A percentile compares a stretch with the other conserved stretches of the same genome.
Conservation (phyloP, 2,113 vertebrate species). For the Pavo muticus region DNA sequence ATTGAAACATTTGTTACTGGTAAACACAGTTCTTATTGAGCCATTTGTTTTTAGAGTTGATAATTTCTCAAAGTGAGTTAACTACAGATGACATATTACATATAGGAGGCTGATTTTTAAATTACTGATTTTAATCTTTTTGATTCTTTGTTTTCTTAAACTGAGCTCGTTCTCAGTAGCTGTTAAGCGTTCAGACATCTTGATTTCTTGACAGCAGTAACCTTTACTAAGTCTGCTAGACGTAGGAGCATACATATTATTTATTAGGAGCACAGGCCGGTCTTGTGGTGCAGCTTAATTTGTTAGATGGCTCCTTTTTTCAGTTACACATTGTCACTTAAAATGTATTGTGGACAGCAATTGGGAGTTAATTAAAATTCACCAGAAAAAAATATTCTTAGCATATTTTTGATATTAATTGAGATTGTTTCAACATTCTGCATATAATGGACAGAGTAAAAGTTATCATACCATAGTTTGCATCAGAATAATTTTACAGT, state of each 20-base stretch:
- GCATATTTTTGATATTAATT: background rate
- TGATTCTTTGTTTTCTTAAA: background rate
- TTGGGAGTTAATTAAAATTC: background rate
- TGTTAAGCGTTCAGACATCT: background rate
- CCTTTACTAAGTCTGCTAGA: background rate
- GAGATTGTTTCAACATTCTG: background rate
- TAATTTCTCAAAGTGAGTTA: background rate
- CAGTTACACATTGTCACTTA: background rate
- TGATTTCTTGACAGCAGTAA: background rate
- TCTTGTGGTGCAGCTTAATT: background rate
- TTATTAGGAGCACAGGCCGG: background rate
- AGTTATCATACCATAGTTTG: background rate
- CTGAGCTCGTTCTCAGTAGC: background rate
- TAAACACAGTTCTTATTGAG: background rate
- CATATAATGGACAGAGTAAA: background rate
- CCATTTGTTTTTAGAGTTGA: background rate
- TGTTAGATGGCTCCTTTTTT: background rate
- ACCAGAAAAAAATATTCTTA: background rate
- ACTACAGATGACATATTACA: background rate
- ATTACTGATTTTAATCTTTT: background rate
- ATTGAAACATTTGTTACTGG: background rate
- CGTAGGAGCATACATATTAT: background rate
- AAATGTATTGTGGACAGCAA: background rate
- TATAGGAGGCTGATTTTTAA: background rate
- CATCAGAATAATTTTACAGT: background rate